Evolutionary conservation across 2,113 vertebrate species (phyloP), one percentile per base, ranked within the genome.

Genomic region (Melierax canorus): DNA sequence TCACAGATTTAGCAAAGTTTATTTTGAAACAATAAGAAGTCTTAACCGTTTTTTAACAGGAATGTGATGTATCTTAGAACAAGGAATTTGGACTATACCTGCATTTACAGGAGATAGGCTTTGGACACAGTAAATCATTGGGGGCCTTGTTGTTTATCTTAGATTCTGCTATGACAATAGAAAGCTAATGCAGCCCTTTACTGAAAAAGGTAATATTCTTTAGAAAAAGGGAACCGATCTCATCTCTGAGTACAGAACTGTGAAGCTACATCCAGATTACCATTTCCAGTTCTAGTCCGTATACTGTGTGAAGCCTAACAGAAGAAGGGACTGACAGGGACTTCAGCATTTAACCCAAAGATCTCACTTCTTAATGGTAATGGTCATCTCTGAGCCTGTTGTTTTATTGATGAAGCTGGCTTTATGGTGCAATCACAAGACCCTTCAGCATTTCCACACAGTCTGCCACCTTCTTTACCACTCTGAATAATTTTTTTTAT

Each of bases 41-140:
- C 66, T 58, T 73, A 71, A 77, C 5, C 1, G 15, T 30, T 68
- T 92, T 81, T 80, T 34, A 86, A 36, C 9, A 17, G 30, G 5
- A 30, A 38, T 21, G 4, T 56, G 11, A 8, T 67, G 10, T 55
- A 36, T n/a, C 15, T 32, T 7, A 74, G 43, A 77, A 30, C 14
- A 50, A 74, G 34, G 39, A 67, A 46, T 76, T 68, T 88, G 23
- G 18, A n/a, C 23, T 75, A 6, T 60, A 64, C 4, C 7, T 79
- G 23, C 23, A 69, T 48, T 60, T 80, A 64, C 13, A 80, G 24
- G 59, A 51, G 15, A 29, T 2, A 46, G 32, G 41, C 27, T 79
- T 72, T 51, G 39, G 27, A 48, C 9, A 16, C 5, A 6, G 9
- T 41, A 53, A 53, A 48, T 64, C 1, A 0, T 24, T 2, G 2